Conservation (phyloP, 2,113 vertebrate species). For the Corythornis cristatus region DNA sequence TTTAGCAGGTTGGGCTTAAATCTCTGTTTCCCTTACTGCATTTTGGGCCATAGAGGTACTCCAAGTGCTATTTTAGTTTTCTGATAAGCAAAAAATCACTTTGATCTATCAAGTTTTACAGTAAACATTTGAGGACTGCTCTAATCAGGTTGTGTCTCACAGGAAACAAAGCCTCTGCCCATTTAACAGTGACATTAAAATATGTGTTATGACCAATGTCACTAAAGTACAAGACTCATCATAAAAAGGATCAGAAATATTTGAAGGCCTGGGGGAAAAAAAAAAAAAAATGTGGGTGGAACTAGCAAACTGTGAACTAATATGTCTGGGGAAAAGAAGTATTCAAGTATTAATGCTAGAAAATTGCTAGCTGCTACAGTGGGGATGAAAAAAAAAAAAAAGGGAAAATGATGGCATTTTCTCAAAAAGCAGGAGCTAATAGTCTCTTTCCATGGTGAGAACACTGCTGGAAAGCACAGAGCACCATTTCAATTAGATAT, state of each 20-base stretch:
- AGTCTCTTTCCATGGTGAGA: not conserved
- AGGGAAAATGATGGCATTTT: not conserved
- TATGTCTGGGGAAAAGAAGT: not conserved
- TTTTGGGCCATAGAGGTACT: not conserved
- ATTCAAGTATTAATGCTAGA: slow-evolving; percentile 12
- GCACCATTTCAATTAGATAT: slow-evolving; percentile 15
- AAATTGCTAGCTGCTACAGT: not conserved
- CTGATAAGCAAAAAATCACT: not conserved
- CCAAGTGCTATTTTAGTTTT: not conserved
- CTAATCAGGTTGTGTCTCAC: not conserved
- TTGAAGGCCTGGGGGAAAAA: not conserved
- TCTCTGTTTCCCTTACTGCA: not conserved
- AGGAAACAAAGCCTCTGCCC: not conserved
- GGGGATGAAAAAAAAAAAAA: not conserved
- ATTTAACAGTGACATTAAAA: not conserved
- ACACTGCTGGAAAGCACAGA: not conserved
- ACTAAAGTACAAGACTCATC: not conserved
- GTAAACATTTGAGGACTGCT: not conserved
- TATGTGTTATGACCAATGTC: not conserved
- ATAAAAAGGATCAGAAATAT: not conserved
- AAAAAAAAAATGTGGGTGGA: not conserved
- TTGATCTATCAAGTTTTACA: not conserved
- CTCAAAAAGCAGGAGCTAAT: not conserved
- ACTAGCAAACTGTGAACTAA: not conserved
- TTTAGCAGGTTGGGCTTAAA: not conserved